Evolutionary conservation across 1,140 invertebrate genomes (phyloP), one percentile per base, ranked within the genome.

Genomic region (Druon quercuslanigerum): DNA sequence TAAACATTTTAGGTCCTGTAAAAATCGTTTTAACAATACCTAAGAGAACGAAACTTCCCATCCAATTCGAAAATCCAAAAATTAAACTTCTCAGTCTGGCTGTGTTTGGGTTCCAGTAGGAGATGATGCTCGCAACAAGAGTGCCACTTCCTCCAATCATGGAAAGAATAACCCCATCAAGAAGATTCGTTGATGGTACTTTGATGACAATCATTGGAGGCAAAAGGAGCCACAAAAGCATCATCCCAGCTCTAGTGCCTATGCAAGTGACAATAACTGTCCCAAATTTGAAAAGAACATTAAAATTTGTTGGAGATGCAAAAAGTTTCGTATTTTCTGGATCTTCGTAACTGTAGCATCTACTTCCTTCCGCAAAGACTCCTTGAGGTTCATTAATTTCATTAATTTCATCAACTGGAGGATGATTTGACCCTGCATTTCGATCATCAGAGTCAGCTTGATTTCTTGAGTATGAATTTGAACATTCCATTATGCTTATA

Each of bases 181-280:
- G 75, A 50, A 79, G 79, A 54, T 33, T 51, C 17, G 77, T 60
- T 50, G 57, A 70, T 51, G 71, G 71, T 70, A 79, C 51, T 50
- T 40, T 80, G 25, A 80, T 78, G 0, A 86, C 66, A 0, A 60
- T 77, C 25, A 89, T 50, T 3, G 80, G 25, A 2, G 88, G 86
- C 3, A 89, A 72, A 16, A 88, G 33, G n/a, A 85, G 79, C 87
- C 87, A 90, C 8, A 89, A 77, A 46, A 86, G 87, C 4, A 90
- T 70, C 66, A 74, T 25, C 0, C 77, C 79, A 1, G 73, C 73
- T 74, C 83, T 89, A 6, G 84, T 72, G 17, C 85, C 87, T 12
- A 80, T 19, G 72, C 83, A 84, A 3, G 83, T 77, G 9, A 87
- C 14, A 5, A 70, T 71, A 19, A 76, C 82, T n/a, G 80, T 72